Percentiles rank a stretch among this genome's conserved stretches.
Conservation (phyloP, 2,888 invertebrate species). For the Thelaira solivaga region DNA sequence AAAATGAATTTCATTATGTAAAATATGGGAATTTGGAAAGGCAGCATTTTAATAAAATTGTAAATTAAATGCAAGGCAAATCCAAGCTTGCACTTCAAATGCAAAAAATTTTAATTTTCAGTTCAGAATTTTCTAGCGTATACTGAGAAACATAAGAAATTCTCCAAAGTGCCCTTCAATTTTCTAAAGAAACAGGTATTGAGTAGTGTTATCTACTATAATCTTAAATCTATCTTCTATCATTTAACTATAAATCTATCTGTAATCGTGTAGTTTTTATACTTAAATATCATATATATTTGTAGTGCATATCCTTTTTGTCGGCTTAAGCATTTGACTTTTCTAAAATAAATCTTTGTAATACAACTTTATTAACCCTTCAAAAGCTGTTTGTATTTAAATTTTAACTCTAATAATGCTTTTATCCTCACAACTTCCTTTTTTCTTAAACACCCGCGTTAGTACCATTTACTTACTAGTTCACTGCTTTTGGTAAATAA, state of each 20-base stretch:
- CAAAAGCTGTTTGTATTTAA: constrained; percentile 28
- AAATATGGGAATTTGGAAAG: too few species aligned
- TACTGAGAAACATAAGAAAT: too few species aligned
- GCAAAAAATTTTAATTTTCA: too few species aligned
- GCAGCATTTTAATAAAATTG: too few species aligned
- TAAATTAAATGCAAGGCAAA: too few species aligned
- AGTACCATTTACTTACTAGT: too few species aligned
- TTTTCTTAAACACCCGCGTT: constrained; percentile 50
- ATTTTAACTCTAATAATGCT: constrained; percentile 36
- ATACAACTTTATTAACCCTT: constrained; percentile 32
- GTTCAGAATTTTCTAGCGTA: too few species aligned
- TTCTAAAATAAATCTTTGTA: constrained; percentile 18
- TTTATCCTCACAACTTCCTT: constrained; percentile 47
- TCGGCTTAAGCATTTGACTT: constrained; percentile 24
- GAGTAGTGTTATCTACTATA: constrained; percentile 44
- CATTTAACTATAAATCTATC: constrained; percentile 13
- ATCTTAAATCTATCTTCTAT: constrained; percentile 48
- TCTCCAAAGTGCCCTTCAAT: too few species aligned
- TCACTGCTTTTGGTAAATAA: constrained; percentile 53
- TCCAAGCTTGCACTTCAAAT: too few species aligned
- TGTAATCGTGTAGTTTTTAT: constrained; percentile 43
- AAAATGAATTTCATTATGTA: too few species aligned
- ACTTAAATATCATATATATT: constrained; percentile 41
- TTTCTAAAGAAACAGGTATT: too few species aligned
- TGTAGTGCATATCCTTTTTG: constrained; percentile 29